Evolutionary conservation across 2,888 invertebrate genomes (phyloP), one percentile per base, ranked within the genome.

Genomic region (Tachystola acroxantha): DNA sequence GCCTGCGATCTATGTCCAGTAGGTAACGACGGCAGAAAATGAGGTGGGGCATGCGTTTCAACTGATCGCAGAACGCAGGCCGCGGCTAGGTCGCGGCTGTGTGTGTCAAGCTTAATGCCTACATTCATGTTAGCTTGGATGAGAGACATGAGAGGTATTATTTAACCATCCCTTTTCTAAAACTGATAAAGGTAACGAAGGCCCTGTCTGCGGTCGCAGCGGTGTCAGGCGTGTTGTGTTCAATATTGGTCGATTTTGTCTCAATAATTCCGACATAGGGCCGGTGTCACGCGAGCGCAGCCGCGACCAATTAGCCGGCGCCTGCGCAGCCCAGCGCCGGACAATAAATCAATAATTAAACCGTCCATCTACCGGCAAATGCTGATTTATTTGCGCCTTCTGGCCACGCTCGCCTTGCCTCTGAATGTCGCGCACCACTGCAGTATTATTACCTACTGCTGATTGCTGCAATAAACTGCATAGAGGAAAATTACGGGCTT

Each of bases 341-440:
- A 71, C 80, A 75, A 81, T 84, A 86, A 86, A 85, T 85, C 86
- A 85, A 81, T 85, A 85, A 85, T 82, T 82, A 80, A 79, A 80
- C 66, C 76, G 80, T 82, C 82, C 78, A 27, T 27, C 27, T 27
- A 16, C 68, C 55, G 58, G 73, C 80, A 80, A 84, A 85, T 80
- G 66, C 82, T 85, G 82, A 85, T 85, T 85, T 84, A 85, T 85
- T 71, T 48, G 50, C 69, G 53, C 69, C 69, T 71, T 64, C 73
- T 72, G 63, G 69, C 76, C 75, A 67, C 70, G 72, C 64, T 69
- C 59, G 62, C 58, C 64, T 69, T 59, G 62, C 58, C 64, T 69
- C 64, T 62, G 55, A 63, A 59, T 66, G 71, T 74, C 68, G 62
- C 61, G 46, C 50, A 44, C 43, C 53, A 16, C 48, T 48, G 53